Conservation (phyloP, 2,888 invertebrate genomes). For the Andrena flavipes region DNA sequence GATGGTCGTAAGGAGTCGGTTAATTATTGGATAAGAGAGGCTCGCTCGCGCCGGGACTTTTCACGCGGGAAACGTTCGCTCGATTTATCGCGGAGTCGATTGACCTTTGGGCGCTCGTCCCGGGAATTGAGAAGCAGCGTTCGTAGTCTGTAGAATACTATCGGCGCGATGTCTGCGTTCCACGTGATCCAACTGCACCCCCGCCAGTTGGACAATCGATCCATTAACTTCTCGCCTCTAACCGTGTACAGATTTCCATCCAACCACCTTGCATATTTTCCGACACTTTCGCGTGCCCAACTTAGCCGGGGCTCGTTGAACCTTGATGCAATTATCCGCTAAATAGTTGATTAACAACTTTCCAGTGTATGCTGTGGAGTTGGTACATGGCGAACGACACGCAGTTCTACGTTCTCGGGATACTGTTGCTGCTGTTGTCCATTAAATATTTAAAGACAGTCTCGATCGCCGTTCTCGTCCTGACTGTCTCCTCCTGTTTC, state of each 20-base stretch:
- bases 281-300: slow-evolving; percentile 22
- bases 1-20: not conserved
- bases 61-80: not conserved
- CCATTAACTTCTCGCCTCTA: not conserved
- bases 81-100: not conserved
- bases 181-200: not conserved
- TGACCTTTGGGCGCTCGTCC: not conserved
- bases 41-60: not conserved
- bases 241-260: not conserved
- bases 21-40: slow-evolving; percentile 4
- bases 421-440: slow-evolving; percentile 83
- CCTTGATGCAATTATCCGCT: slow-evolving; percentile 39
- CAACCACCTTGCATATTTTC: slow-evolving; percentile 2
- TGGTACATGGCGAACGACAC: slow-evolving; percentile 85
- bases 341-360: slow-evolving; percentile 63
- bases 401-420: slow-evolving; percentile 84
- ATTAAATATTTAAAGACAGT: slow-evolving; percentile 87
- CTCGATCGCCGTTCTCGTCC: slow-evolving; percentile 86
- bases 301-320: slow-evolving; percentile 7
- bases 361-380: slow-evolving; percentile 85
- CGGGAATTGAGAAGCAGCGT: not conserved
- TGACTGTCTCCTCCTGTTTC: slow-evolving; percentile 91
- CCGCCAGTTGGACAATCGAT: slow-evolving; percentile 1
- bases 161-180: not conserved
- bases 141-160: not conserved